These are phyloP conservation scores for Toxotes chatareus DNA, from an alignment of 2,113 vertebrate species.

Conservation along the genomic window DNA sequence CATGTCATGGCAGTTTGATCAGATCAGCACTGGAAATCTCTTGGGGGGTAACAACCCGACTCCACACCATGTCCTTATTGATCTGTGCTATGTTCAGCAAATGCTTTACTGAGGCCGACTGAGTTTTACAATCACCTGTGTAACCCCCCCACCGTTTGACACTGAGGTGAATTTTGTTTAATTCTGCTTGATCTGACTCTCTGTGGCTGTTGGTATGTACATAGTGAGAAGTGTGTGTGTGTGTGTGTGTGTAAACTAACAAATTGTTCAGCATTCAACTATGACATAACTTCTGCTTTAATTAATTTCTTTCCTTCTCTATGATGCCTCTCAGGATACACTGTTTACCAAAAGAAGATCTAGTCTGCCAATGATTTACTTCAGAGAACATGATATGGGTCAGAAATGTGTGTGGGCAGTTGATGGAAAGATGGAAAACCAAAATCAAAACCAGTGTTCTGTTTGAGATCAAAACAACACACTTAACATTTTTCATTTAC, in stretches of 20 bases:
- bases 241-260: not conserved
- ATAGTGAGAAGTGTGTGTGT: constrained; percentile 7
- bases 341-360: not conserved
- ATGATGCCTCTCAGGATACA: not conserved
- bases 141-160: constrained; percentile 34
- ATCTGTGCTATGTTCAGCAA: constrained; percentile 62
- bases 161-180: constrained; percentile 43
- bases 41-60: constrained; percentile 32
- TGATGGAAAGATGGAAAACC: not conserved
- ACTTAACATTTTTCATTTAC: too few relatives aligned
- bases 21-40: constrained; percentile 34
- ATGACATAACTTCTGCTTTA: not conserved
- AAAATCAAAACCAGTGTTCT: not conserved
- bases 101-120: constrained; percentile 32
- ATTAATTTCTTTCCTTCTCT: not conserved
- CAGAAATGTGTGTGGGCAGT: too few relatives aligned
- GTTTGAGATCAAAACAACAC: not conserved
- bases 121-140: constrained; percentile 50
- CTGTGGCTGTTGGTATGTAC: constrained; percentile 23
- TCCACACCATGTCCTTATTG: constrained; percentile 60
- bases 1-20: constrained; percentile 33
- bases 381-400: not conserved
- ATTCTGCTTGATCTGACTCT: constrained; percentile 64
- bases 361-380: not conserved
- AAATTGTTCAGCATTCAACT: not conserved